Conservation (phyloP, 2,797 vertebrate species). For the Eutrigla gurnardus region DNA sequence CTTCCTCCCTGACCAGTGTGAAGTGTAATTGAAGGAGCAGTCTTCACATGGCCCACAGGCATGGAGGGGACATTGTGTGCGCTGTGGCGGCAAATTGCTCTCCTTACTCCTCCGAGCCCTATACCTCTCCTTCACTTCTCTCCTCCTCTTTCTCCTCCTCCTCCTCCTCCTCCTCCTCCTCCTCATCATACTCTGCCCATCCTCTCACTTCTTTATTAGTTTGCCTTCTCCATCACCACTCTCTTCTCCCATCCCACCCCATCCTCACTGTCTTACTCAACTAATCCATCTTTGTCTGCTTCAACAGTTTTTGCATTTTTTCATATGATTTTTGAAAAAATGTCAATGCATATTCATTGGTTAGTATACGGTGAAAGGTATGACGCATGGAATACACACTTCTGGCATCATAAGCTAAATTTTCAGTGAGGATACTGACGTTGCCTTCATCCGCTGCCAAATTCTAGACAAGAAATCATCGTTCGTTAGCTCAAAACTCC, state of each 20-base stretch:
- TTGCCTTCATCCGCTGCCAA: background rate
- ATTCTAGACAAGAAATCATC: background rate
- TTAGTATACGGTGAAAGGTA: background rate
- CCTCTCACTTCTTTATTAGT: slow-evolving; percentile 74
- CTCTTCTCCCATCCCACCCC: slow-evolving; percentile 8
- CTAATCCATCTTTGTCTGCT: slow-evolving; percentile 36
- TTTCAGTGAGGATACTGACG: background rate
- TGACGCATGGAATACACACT: background rate
- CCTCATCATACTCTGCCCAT: slow-evolving; percentile 67
- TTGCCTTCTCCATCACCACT: slow-evolving; percentile 51
- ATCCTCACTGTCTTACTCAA: slow-evolving; percentile 25
- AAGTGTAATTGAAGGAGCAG: slow-evolving; percentile 84
- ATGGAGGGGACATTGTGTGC: slow-evolving; percentile 83
- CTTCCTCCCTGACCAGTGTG: slow-evolving; percentile 75
- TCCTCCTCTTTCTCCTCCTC: slow-evolving; percentile 54
- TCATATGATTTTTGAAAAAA: background rate
- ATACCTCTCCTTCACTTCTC: slow-evolving; percentile 72
- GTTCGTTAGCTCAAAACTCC: slow-evolving; percentile 3
- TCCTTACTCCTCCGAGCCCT: slow-evolving; percentile 76
- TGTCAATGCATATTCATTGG: slow-evolving; percentile 8
- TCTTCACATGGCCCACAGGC: slow-evolving; percentile 82
- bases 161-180: slow-evolving; percentile 51
- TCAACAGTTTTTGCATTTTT: slow-evolving; percentile 32
- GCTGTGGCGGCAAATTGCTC: slow-evolving; percentile 84
- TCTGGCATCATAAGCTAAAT: background rate